Base-by-base conservation (phyloP, 2,888 invertebrate species). In the Chesias legatella region DNA sequence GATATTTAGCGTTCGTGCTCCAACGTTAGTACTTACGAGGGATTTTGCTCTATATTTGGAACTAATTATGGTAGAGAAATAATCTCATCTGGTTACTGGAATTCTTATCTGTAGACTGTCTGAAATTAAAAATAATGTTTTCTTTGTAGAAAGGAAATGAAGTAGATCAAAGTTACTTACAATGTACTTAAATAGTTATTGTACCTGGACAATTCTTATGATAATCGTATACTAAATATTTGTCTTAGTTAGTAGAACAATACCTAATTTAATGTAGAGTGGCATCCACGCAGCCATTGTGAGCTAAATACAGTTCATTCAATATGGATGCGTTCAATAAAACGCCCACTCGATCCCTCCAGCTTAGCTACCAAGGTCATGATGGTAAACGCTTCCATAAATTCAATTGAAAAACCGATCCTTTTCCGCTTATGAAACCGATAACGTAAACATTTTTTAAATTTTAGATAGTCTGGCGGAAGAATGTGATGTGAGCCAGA, bases 401-500 rank as follows among this genome's bases (percentile, higher is more conserved):
- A 63, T 63, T 53, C 58, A 67, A 65, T 66, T 54, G 54, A 63
- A 36, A 70, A 43, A 42, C 51, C 61, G 44, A 60, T 67, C 60
- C 55, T 45, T 51, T 48, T 53, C 51, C 61, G 60, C 62, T 68
- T 65, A 61, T 58, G 58, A 47, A 53, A 46, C 50, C 51, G 46
- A 50, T 45, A 50, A 53, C 61, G 36, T 41, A 58, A 60, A 58
- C 60, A 52, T 56, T 69, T 64, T n/a, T 60, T 55, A 39, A 51
- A 54, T 67, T 76, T 72, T 66, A 74, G 62, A 48, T 62, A 59
- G 63, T 56, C 53, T 47, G 46, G 45, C 45, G 44, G 46, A 55
- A 53, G 49, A 58, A 61, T 61, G 43, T 46, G 52, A 57, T 59
- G 48, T 43, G 30, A 49, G 63, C 75, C 82, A 82, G 75, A 81